phyloP scores from a whole-genome alignment of 2,797 vertebrate species.

The Clarias fuscus region DNA sequence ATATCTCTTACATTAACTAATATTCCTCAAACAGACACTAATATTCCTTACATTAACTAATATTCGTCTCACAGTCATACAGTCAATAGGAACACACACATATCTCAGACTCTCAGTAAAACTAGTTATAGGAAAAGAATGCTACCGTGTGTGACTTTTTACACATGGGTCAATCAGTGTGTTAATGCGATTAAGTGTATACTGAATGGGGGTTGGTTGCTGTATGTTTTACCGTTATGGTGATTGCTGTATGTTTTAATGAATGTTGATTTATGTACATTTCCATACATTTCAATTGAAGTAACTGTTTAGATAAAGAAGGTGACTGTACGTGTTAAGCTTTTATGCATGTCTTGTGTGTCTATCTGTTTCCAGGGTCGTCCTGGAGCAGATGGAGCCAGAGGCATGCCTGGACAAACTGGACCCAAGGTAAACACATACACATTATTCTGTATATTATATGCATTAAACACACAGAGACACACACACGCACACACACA shows the following conservation, averaged over 20 bases:
- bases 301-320: not conserved
- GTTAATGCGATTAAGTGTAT: no score
- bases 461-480: not conserved
- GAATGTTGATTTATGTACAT: no score
- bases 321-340: not conserved
- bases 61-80: not conserved
- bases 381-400: conserved; percentile 88
- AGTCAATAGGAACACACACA: no score
- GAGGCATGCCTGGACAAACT: conserved; percentile 95
- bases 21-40: not conserved
- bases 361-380: conserved; percentile 79
- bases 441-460: not conserved
- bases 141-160: no score
- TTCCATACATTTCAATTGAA: not conserved
- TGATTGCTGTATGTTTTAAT: no score
- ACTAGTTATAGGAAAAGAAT: no score
- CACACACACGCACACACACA: not conserved
- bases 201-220: no score
- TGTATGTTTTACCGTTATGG: no score
- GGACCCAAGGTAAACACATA: conserved; percentile 85
- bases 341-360: conserved; percentile 21
- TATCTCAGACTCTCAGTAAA: no score
- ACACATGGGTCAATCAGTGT: no score
- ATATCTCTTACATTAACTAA: not conserved
- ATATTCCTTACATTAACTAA: not conserved